Percentiles rank a stretch among this genome's conserved stretches.
These are phyloP conservation scores for Cyclophora punctaria DNA, from an alignment of 2,888 invertebrate genomes.

Conservation along the genomic window DNA sequence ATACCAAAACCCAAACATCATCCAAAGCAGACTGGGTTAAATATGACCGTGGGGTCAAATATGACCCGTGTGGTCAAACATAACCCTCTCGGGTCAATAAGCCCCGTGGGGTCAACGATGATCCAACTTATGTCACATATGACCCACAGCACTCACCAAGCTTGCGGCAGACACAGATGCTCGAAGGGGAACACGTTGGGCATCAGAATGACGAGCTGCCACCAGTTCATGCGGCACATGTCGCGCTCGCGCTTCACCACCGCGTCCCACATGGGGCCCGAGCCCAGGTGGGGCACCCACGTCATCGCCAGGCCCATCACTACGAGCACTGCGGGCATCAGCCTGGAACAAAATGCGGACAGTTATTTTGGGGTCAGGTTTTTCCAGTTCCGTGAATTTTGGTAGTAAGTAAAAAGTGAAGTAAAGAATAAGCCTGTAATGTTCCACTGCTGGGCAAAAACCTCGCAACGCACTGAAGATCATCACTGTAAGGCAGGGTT, in stretches of 20 bases:
- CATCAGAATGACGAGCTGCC: constrained; percentile 62
- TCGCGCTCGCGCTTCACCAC: constrained; percentile 61
- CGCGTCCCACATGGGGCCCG: constrained; percentile 69
- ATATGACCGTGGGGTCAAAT: too few relatives aligned
- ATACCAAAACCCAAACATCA: background rate
- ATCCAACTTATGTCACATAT: too few relatives aligned
- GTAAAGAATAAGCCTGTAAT: too few relatives aligned
- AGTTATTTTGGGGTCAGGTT: background rate
- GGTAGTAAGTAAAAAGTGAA: background rate
- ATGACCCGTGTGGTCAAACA: too few relatives aligned
- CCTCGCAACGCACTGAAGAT: too few relatives aligned
- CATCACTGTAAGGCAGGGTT: too few relatives aligned
- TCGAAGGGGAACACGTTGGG: constrained; percentile 67
- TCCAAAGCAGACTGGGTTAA: background rate
- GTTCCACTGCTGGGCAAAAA: too few relatives aligned
- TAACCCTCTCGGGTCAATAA: too few relatives aligned
- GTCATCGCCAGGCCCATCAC: constrained; percentile 68
- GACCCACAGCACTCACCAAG: constrained; percentile 45
- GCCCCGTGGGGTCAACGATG: too few relatives aligned
- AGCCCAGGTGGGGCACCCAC: constrained; percentile 63
- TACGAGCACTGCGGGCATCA: constrained; percentile 63
- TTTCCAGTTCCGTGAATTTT: background rate
- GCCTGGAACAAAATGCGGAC: constrained; percentile 27
- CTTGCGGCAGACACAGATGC: constrained; percentile 58
- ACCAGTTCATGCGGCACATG: constrained; percentile 62